These are phyloP conservation scores for Creontiades dilutus DNA, from an alignment of 2,888 invertebrate genomes.

Conservation along the genomic window DNA sequence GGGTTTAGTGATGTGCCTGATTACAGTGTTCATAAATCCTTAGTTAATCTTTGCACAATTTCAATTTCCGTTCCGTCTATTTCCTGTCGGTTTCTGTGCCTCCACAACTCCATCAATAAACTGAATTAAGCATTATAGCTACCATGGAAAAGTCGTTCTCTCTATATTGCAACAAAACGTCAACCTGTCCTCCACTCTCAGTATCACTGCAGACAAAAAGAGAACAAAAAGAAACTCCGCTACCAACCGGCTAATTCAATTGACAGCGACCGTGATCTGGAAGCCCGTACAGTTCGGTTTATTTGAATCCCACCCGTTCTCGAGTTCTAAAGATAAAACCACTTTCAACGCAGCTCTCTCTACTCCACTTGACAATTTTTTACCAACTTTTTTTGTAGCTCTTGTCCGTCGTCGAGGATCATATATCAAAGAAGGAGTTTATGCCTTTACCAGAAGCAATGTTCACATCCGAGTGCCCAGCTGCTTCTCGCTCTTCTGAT, in stretches of 20 bases:
- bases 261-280: slow-evolving; percentile 27
- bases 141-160: no score
- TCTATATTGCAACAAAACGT: neutral
- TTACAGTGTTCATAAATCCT: no score
- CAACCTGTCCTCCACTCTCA: neutral
- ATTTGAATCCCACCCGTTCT: slow-evolving; percentile 36
- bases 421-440: slow-evolving; percentile 25
- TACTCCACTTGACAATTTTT: slow-evolving; percentile 39
- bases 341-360: slow-evolving; percentile 18
- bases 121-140: neutral
- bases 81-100: no score
- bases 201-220: neutral
- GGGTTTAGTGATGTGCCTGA: no score
- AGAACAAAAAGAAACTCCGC: neutral
- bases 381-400: slow-evolving; percentile 17
- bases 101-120: no score
- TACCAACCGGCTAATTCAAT: slow-evolving; percentile 7
- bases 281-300: slow-evolving; percentile 13
- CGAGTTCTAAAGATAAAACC: slow-evolving; percentile 39
- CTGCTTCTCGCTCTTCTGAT: neutral
- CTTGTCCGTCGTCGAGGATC: neutral
- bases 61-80: no score
- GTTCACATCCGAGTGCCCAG: neutral
- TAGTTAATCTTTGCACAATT: no score
- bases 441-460: slow-evolving; percentile 18